Conservation (phyloP, 2,888 invertebrate genomes). For the Tetranychus truncatus region DNA sequence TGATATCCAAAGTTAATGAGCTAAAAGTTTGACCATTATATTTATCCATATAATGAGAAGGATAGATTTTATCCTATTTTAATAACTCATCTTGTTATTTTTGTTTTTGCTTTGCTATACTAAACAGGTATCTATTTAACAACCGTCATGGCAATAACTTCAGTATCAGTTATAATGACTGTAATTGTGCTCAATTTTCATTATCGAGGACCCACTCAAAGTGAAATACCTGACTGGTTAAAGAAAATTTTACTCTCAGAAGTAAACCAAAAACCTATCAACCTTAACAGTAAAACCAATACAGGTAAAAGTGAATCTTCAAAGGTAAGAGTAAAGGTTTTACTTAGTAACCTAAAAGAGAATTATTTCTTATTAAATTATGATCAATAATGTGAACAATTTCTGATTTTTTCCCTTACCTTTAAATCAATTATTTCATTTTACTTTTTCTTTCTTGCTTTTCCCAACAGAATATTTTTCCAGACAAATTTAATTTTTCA, state of each 20-base stretch:
- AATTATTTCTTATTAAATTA: too few species aligned
- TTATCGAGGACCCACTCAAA: slow-evolving; percentile 38
- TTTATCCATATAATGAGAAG: too few species aligned
- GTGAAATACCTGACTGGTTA: slow-evolving; percentile 37
- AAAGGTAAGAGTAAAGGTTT: neutral
- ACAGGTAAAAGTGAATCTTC: neutral
- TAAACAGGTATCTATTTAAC: slow-evolving; percentile 40
- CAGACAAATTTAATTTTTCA: neutral
- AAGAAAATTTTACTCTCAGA: slow-evolving; percentile 29
- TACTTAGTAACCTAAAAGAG: too few species aligned
- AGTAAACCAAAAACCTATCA: slow-evolving; percentile 25
- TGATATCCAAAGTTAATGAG: neutral
- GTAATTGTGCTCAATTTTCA: slow-evolving; percentile 42
- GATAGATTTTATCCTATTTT: too few species aligned
- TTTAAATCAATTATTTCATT: neutral
- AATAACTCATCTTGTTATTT: neutral
- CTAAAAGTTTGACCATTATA: too few species aligned
- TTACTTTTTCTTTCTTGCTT: neutral
- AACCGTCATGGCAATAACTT: slow-evolving; percentile 42
- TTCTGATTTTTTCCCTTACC: too few species aligned
- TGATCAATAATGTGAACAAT: too few species aligned
- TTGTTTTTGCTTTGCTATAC: slow-evolving; percentile 3
- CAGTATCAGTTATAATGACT: slow-evolving; percentile 39
- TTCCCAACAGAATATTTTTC: neutral
- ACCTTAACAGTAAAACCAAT: slow-evolving; percentile 14